Conservation (phyloP, 2,888 invertebrate genomes). For the Acholoe squamosa region DNA sequence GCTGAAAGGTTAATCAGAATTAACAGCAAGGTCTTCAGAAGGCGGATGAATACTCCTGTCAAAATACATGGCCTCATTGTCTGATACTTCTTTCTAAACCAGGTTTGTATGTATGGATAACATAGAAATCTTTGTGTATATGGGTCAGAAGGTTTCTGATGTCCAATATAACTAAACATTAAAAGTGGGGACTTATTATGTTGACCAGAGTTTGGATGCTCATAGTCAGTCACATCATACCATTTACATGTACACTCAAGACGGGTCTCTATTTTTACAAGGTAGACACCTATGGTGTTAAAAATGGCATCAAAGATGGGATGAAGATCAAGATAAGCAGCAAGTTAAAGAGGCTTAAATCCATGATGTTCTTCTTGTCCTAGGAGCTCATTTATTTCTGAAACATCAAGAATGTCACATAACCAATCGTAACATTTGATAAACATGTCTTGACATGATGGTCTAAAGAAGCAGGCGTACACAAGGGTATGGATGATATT, state of each 20-base stretch:
- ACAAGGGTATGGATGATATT: background rate
- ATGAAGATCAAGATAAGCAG: background rate
- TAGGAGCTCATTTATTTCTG: background rate
- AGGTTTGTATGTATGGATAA: background rate
- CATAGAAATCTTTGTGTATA: background rate
- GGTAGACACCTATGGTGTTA: background rate
- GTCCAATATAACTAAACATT: background rate
- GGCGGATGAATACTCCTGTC: background rate
- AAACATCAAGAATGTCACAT: background rate
- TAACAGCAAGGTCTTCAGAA: background rate
- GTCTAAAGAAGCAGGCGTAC: background rate
- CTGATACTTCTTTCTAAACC: background rate
- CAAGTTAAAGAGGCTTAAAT: background rate
- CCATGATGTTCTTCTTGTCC: background rate
- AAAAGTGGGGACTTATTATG: background rate
- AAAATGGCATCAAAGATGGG: background rate
- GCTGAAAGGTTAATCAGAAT: background rate
- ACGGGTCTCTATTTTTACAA: background rate
- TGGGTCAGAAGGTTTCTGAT: background rate
- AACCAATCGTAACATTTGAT: background rate
- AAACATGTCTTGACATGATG: background rate
- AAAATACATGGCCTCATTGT: background rate
- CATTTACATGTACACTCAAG: background rate
- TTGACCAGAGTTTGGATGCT: background rate
- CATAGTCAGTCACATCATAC: conserved; percentile 21